Base-by-base conservation (phyloP, 1,140 invertebrate genomes). In the Rhagoletis zephyria region DNA sequence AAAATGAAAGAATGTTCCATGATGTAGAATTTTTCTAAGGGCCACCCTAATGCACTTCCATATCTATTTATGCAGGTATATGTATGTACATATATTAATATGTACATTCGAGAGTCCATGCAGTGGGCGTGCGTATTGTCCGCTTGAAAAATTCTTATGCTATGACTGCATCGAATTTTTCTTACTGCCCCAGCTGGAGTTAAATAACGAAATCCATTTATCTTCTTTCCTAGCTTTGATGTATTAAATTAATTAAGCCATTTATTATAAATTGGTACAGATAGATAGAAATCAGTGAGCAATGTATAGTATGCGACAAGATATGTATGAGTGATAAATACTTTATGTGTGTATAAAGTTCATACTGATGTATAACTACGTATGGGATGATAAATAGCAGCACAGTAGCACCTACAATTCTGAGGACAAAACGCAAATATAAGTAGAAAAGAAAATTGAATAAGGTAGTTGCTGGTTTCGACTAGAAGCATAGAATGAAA, bases 241-340 rank as follows among this genome's bases (percentile, higher is more conserved):
- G 12, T 42, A 48, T 42, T 74, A 16, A 16, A 74, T 74, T 74
- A 48, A 74, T 74, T 74, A 74, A 74, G 40, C 40, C 67, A 74
- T 74, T 74, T 74, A 48, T 74, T 74, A 74, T 74, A 45, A 74
- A 74, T 74, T 48, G 42, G 67, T 40, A 16, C 61, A 63, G 16
- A 9, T 16, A 74, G 67, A 45, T 74, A 74, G 67, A 74, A 74
- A 74, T 74, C 67, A 16, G 67, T 74, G 45, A 42, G 42, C 67
- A 48, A 74, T 74, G 40, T 40, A 48, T 48, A n/a, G 67, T 1
- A n/a, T 48, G 67, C 45, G 67, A 74, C 67, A 74, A 40, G 19
- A 1, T 67, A 40, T 19, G 19, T 67, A 40, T 19, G 19, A 5
- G 64, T 19, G 5, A 65, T 65, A 19, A 19, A 30, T 19, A 65